Conservation (phyloP, 2,888 invertebrate genomes). For the Andrena praecox region DNA sequence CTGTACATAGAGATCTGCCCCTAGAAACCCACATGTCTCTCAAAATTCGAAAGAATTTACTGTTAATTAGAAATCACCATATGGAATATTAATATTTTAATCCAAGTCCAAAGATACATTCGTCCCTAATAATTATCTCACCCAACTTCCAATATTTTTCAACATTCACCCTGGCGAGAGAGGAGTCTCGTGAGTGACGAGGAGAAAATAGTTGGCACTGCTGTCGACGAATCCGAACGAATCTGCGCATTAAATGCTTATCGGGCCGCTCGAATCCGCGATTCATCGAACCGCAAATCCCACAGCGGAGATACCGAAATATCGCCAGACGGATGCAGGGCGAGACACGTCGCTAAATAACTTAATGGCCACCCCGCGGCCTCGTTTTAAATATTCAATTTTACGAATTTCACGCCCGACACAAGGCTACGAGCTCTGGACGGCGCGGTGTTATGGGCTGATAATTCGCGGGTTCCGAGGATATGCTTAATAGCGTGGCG, state of each 20-base stretch:
- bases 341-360: conserved; percentile 30
- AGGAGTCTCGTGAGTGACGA: neutral
- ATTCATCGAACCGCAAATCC: conserved; percentile 39
- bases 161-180: neutral
- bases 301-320: conserved; percentile 21
- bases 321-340: conserved; percentile 22
- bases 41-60: no score
- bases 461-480: neutral
- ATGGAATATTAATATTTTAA: no score
- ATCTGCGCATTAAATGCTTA: conserved; percentile 25
- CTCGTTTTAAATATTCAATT: conserved; percentile 26
- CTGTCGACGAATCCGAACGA: conserved; percentile 19
- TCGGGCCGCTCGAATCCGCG: conserved; percentile 36
- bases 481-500: neutral
- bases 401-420: conserved; percentile 2
- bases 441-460: neutral
- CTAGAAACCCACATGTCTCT: no score
- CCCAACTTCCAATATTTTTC: no score
- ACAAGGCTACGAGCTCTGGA: neutral
- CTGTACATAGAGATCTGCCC: no score
- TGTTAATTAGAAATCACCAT: no score
- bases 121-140: no score
- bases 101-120: no score
- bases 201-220: conserved; percentile 1
- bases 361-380: conserved; percentile 14